phyloP scores from a whole-genome alignment of 1,140 invertebrate genomes.

The Pseudoatta argentina region DNA sequence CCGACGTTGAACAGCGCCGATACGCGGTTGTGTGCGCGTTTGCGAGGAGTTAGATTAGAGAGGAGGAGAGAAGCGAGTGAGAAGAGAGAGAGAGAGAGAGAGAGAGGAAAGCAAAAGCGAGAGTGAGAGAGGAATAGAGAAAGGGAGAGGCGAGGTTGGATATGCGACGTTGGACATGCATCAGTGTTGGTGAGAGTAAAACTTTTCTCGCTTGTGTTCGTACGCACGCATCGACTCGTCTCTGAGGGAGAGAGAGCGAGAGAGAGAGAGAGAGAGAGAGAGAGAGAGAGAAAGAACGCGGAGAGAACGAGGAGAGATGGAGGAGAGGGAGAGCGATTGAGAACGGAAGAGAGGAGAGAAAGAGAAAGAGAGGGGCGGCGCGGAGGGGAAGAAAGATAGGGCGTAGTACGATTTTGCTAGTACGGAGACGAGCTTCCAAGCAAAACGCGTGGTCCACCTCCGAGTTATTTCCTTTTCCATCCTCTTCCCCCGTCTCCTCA shows the following conservation, averaged over 20 bases:
- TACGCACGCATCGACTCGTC: slow-evolving; percentile 84
- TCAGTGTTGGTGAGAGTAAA: slow-evolving; percentile 85
- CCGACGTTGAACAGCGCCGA: slow-evolving; percentile 69
- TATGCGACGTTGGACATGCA: slow-evolving; percentile 65
- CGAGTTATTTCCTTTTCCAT: slow-evolving; percentile 83
- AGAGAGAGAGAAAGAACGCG: slow-evolving; percentile 33
- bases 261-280: slow-evolving; percentile 64
- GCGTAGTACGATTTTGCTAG: slow-evolving; percentile 80
- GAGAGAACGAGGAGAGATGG: slow-evolving; percentile 52
- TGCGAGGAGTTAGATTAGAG: slow-evolving; percentile 85
- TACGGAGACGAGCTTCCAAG: slow-evolving; percentile 82
- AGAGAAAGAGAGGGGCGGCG: slow-evolving; percentile 8
- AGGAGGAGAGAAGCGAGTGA: slow-evolving; percentile 66
- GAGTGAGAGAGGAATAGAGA: slow-evolving; percentile 34
- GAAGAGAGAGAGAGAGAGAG: slow-evolving; percentile 42
- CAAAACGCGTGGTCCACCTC: slow-evolving; percentile 83
- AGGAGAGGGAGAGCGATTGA: slow-evolving; percentile 38
- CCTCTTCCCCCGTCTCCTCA: slow-evolving; percentile 25
- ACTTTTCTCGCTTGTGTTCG: slow-evolving; percentile 85
- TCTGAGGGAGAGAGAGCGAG: slow-evolving; percentile 67
- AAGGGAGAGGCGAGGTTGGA: slow-evolving; percentile 69
- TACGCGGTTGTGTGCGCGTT: slow-evolving; percentile 68
- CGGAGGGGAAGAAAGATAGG: too few species aligned
- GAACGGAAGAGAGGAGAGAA: slow-evolving; percentile 46
- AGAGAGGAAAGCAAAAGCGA: slow-evolving; percentile 4